A percentile compares a stretch with the other conserved stretches of the same genome.
phyloP scores from a whole-genome alignment of 2,113 vertebrate genomes.

The Sterna hirundo region DNA sequence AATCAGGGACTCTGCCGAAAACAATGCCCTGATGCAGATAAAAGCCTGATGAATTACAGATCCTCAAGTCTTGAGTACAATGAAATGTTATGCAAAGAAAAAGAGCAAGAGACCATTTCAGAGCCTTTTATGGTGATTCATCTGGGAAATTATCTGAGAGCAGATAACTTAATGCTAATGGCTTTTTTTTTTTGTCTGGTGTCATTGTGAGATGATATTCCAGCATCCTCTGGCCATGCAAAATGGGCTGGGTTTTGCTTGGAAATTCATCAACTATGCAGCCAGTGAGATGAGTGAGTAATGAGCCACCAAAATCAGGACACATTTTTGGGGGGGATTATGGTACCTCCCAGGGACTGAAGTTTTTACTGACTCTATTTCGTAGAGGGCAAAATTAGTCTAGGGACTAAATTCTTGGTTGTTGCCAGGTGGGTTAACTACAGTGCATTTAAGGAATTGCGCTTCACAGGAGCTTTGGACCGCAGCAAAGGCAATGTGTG shows the following conservation, averaged over 20 bases:
- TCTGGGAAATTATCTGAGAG: conserved; percentile 57
- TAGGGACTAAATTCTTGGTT: background rate
- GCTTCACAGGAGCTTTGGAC: background rate
- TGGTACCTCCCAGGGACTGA: background rate
- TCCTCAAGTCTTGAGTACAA: background rate
- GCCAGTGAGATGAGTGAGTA: background rate
- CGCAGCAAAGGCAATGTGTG: background rate
- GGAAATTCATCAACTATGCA: background rate
- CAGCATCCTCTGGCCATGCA: background rate
- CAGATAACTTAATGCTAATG: conserved; percentile 51
- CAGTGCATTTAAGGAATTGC: background rate
- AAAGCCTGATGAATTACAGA: conserved; percentile 8
- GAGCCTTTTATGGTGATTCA: conserved; percentile 39
- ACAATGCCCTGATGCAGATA: background rate
- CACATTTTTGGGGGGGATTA: background rate
- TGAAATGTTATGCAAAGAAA: background rate
- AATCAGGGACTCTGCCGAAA: background rate
- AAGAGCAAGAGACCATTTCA: conserved; percentile 33
- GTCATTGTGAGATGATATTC: background rate
- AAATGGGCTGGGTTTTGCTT: background rate
- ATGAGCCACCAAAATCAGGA: background rate
- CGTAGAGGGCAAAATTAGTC: background rate
- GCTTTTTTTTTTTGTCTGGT: background rate
- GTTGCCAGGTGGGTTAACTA: background rate
- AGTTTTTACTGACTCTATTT: background rate